Evolutionary conservation across 1,140 invertebrate genomes (phyloP), one percentile per base, ranked within the genome.

Genomic region (Gryon sp.): DNA sequence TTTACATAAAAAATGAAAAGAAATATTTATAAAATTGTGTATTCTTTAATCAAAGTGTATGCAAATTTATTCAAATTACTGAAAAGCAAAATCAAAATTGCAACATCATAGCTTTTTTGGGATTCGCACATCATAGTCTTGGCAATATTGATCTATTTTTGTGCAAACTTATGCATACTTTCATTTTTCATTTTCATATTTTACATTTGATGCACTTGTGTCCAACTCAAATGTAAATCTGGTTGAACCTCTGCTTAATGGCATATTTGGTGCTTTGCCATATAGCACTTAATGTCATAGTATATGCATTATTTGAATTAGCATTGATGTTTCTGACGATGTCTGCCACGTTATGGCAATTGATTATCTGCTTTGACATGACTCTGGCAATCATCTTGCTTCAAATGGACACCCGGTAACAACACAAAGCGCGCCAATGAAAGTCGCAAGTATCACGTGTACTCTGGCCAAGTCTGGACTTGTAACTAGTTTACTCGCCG

Each of bases 301-400:
- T 22, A 6, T 80, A 78, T 14, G 43, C 70, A 0, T 7, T 82
- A 1, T 28, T 79, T n/a, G 82, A 83, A 11, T 55, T 83, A 11
- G 16, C 60, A 0, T 15, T 85, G 0, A 78, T 83, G 79, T 84
- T 81, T 41, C 50, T 81, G 0, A 78, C 78, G 3, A 65, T 85
- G 38, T 72, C 75, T 2, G 65, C 65, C 0, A 77, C 79, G 11
- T 45, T 79, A 6, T 85, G 85, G 84, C 52, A 85, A 22, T 73
- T 84, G 16, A 62, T 82, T 16, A 82, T 84, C 45, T 84, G 84
- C 46, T 77, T 84, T 16, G 85, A 86, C 38, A 80, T 85, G 50
- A 82, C 83, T 1, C 50, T 82, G 9, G 77, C 77, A 4, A 86
- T 86, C 24, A 86, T n/a, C 85, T 0, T 74, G 80, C 38, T 81